These are phyloP conservation scores for Nesidiocoris tenuis DNA, from an alignment of 2,888 invertebrate genomes.

Conservation along the genomic window DNA sequence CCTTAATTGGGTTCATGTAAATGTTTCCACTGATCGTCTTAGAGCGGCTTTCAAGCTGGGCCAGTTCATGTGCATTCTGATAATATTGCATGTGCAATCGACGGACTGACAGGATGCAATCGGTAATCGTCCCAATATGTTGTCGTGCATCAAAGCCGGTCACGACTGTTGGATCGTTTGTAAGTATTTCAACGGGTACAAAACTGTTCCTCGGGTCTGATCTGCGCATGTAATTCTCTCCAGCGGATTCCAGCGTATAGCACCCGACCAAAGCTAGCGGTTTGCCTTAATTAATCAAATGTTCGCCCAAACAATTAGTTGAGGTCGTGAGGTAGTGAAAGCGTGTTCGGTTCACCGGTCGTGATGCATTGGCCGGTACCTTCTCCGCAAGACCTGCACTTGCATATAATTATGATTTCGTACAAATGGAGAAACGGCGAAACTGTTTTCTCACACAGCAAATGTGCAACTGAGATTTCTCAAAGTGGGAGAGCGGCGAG, in stretches of 20 bases:
- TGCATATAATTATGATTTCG: not conserved
- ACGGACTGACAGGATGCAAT: not conserved
- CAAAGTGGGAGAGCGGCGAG: too few species aligned
- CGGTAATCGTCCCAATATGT: slow-evolving; percentile 15
- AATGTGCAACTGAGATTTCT: too few species aligned
- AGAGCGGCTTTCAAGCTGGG: not conserved
- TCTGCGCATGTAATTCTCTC: slow-evolving; percentile 10
- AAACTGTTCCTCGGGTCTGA: slow-evolving; percentile 17
- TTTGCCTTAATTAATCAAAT: slow-evolving; percentile 25
- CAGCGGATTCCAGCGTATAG: not conserved
- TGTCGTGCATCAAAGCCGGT: slow-evolving; percentile 16
- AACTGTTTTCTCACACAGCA: too few species aligned
- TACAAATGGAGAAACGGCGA: too few species aligned
- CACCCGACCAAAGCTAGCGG: not conserved
- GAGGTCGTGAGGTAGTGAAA: slow-evolving; percentile 31
- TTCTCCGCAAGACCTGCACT: not conserved
- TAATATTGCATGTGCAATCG: not conserved
- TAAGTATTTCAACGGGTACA: not conserved
- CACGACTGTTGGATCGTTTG: slow-evolving; percentile 24
- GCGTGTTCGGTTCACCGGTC: slow-evolving; percentile 16
- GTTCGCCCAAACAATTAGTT: slow-evolving; percentile 28
- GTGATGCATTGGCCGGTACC: slow-evolving; percentile 27
- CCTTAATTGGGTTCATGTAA: slow-evolving; percentile 28
- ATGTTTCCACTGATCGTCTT: not conserved
- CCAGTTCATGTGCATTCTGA: not conserved